Evolutionary conservation across 2,113 vertebrate species (phyloP).

Genomic region (Trochalopteron elliotii): DNA sequence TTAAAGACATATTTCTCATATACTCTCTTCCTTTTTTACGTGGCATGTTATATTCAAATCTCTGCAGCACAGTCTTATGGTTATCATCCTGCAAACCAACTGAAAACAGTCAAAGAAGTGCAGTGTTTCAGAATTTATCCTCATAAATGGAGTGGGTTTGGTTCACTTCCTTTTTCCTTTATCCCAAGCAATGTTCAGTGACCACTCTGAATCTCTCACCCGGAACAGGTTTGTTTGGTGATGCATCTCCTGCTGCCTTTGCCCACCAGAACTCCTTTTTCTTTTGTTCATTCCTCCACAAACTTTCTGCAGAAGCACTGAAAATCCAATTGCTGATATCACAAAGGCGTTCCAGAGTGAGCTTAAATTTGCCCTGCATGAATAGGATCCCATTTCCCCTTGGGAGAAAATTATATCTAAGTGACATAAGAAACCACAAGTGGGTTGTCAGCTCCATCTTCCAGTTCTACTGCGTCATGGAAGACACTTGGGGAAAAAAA

Average conservation of each 20-base stretch:
- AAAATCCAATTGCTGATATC: not conserved
- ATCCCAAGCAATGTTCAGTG: not conserved
- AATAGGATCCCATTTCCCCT: not conserved
- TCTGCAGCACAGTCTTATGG: not conserved
- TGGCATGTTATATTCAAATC: not conserved
- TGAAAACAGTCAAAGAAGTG: not conserved
- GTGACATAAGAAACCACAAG: not conserved
- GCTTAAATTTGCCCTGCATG: not conserved
- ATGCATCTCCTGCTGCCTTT: not conserved
- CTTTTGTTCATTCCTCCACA: not conserved
- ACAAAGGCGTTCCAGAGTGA: not conserved
- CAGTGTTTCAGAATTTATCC: not conserved
- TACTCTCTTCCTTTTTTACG: not conserved
- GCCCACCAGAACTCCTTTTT: not conserved
- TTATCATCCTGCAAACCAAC: not conserved
- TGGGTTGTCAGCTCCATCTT: not conserved
- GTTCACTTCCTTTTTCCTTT: not conserved
- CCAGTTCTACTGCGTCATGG: not conserved
- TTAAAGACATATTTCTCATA: conserved; percentile 9
- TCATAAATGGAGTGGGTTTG: not conserved
- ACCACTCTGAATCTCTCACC: not conserved
- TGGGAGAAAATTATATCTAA: not conserved
- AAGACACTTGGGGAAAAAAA: not conserved
- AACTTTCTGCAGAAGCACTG: not conserved
- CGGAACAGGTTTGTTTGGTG: not conserved